Evolutionary conservation across 2,888 invertebrate genomes (phyloP), one percentile per base, ranked within the genome.

Genomic region (Coelinius sp.): DNA sequence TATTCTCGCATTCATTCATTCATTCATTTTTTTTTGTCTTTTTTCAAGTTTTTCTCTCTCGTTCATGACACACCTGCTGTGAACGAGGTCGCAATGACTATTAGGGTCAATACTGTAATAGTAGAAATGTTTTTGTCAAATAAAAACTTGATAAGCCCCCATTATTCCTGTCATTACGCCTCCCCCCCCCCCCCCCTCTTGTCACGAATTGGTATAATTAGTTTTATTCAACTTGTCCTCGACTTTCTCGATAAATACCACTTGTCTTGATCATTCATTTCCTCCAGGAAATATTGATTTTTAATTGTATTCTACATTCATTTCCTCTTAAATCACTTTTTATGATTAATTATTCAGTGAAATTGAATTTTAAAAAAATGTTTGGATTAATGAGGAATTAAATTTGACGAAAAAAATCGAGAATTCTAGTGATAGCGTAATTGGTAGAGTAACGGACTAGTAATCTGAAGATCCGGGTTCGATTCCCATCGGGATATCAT

Each of bases 231-330:
- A 31, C 14, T 56, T 31, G 22, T 56, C 31, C 31, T 14, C 14
- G 8, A 17, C 14, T 31, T 31, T 31, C 31, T 27, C 27, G 31
- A n/a, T n/a, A 7, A 27, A 14, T 2, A 31, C 25, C 27, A 41
- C 63, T 64, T 38, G 25, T 41, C 52, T 24, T 14, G 49, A 63
- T 24, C 53, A 35, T 38, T 64, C 53, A 63, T 68, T 68, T 41
- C 31, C 46, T 17, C 38, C n/a, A 20, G 66, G 52, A 14, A 44
- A 63, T 68, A n/a, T 22, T 4, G 25, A 17, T 12, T 35, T 27
- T 62, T n/a, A n/a, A n/a, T n/a, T n/a, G n/a, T n/a, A n/a, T n/a
- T n/a, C n/a, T n/a, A n/a, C n/a, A n/a, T n/a, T n/a, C n/a, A n/a
- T n/a, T n/a, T n/a, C n/a, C n/a, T n/a, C n/a, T n/a, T n/a, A n/a